These are phyloP conservation scores for Oryzias dopingdopingensis DNA, from an alignment of 2,797 vertebrate genomes.

Conservation along the genomic window DNA sequence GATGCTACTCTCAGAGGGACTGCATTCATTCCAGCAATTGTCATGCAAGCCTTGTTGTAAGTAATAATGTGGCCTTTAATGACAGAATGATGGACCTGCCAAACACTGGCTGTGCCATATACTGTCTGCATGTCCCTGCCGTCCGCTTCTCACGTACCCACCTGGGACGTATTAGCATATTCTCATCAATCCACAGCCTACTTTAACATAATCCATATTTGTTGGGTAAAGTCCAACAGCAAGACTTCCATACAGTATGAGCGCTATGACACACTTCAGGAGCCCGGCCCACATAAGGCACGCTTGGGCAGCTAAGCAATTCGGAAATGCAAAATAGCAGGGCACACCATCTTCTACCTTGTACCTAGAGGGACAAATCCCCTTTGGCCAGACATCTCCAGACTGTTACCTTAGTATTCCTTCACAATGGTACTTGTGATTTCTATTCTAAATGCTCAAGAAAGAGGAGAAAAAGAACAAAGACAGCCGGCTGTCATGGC, in stretches of 20 bases:
- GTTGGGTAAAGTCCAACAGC: conserved; percentile 96
- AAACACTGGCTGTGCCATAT: conserved; percentile 93
- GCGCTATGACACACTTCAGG: conserved; percentile 91
- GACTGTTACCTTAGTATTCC: conserved; percentile 80
- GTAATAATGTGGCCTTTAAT: conserved; percentile 99
- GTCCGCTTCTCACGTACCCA: conserved; percentile 88
- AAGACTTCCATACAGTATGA: conserved; percentile 85
- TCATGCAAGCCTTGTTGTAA: conserved; percentile 97
- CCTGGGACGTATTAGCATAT: conserved; percentile 99
- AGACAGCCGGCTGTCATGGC: conserved; percentile 71
- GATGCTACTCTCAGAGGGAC: conserved; percentile 77
- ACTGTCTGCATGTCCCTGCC: conserved; percentile 87
- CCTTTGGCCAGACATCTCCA: conserved; percentile 89
- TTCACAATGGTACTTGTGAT: conserved; percentile 76
- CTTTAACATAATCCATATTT: conserved; percentile 99
- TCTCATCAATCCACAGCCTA: conserved; percentile 93
- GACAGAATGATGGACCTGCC: conserved; percentile 99
- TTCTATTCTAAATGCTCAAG: conserved; percentile 76
- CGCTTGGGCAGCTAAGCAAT: conserved; percentile 98
- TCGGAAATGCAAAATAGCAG: conserved; percentile 94
- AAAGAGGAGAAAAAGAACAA: conserved; percentile 65
- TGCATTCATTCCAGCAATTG: conserved; percentile 86
- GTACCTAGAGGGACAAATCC: conserved; percentile 93
- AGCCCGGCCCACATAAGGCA: conserved; percentile 82
- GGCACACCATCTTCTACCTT: conserved; percentile 80